Percentiles rank a stretch among this genome's conserved stretches.
Evolutionary conservation across 2,113 vertebrate genomes (phyloP).

Genomic region (Tragelaphus strepsiceros): DNA sequence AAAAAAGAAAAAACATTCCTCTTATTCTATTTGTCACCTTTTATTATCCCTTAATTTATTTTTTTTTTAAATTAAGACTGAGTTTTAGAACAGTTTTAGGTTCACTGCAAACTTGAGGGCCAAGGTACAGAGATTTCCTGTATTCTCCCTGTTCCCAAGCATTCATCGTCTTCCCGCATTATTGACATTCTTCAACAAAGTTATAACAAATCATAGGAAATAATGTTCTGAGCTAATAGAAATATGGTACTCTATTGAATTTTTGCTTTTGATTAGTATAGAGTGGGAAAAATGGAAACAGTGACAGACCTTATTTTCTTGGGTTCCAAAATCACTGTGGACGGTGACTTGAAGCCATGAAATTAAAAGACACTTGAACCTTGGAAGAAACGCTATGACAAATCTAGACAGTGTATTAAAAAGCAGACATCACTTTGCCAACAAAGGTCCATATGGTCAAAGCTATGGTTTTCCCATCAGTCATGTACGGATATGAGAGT

Average conservation of each 20-base stretch:
- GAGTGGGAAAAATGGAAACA: background rate
- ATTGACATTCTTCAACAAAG: background rate
- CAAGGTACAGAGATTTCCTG: background rate
- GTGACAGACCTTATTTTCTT: background rate
- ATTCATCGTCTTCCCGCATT: background rate
- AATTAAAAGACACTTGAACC: background rate
- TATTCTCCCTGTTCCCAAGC: background rate
- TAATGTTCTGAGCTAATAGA: background rate
- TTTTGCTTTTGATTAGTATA: background rate
- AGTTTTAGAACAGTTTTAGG: background rate
- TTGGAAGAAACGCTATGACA: background rate
- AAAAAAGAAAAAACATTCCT: background rate
- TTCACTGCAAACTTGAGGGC: background rate
- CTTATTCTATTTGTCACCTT: background rate
- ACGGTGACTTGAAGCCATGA: background rate
- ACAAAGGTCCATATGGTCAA: background rate
- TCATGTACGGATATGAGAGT: background rate
- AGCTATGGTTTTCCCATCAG: background rate
- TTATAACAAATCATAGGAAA: background rate
- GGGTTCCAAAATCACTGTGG: background rate
- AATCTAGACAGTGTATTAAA: background rate
- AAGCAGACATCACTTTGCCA: background rate
- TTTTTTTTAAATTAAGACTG: background rate
- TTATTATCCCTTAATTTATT: background rate
- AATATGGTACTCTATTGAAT: background rate